Evolutionary conservation across 2,797 vertebrate genomes (phyloP), one percentile per base, ranked within the genome.

Genomic region (Pseudochromis fuscus): DNA sequence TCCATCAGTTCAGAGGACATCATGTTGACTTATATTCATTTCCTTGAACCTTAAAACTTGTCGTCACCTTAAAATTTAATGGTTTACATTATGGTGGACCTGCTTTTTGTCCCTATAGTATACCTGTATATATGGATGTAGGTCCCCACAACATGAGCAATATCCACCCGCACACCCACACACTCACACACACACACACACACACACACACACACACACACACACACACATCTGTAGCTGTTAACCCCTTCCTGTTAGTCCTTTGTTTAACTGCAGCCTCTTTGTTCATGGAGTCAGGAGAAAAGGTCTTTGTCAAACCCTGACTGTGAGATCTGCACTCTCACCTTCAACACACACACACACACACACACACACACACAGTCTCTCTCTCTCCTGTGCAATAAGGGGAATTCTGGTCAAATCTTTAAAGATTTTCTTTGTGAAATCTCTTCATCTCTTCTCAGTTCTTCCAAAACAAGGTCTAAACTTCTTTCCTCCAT

Each of bases 261-360:
- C 66, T 75, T 78, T 85, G 81, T 84, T 65, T 53, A 76, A 37
- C 50, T 59, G 60, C 57, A 52, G 59, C 49, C 44, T 82, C 73
- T 76, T 76, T 85, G 61, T 81, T 77, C 68, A 27, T 27, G 23
- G 21, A 50, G 49, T 60, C 57, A 40, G 30, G 50, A 55, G 40
- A 58, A n/a, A 63, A 59, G 52, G 46, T 85, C 69, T 79, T 61
- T 61, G 66, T 64, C 38, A 62, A 37, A 21, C 4, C 23, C 31
- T 19, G 51, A 13, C 2, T 63, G 71, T 67, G 64, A 49, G n/a
- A 64, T 49, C 10, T 81, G 64, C 53, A 50, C 11, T 21, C 21
- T 49, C 55, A 52, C 69, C 40, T 25, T 42, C 48, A 45, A 49
- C 23, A 30, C 66, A 46, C 25, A 24, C 59, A 45, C 50, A 31